Percentiles rank a stretch among this genome's conserved stretches.
Evolutionary conservation across 2,113 vertebrate genomes (phyloP).

Genomic region (Gulo gulo): DNA sequence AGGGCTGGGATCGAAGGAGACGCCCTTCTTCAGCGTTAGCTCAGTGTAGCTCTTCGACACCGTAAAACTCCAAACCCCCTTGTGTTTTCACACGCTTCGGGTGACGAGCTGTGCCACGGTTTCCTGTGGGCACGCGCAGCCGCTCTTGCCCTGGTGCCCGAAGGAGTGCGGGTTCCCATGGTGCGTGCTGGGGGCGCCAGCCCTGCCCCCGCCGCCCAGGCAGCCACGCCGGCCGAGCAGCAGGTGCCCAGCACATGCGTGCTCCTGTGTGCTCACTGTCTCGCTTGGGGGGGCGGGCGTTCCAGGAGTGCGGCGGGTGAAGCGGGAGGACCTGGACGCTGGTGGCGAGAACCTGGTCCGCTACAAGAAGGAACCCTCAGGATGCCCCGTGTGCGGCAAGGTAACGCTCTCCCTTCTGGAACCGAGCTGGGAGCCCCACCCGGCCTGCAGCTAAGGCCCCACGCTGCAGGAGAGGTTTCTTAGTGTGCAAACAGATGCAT

Average conservation of each 20-base stretch:
- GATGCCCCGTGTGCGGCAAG: conserved; percentile 97
- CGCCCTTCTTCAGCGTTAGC: accelerated
- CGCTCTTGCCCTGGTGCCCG: too few relatives aligned
- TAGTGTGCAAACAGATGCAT: accelerated
- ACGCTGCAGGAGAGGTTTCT: accelerated
- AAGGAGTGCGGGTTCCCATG: accelerated
- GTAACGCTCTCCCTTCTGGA: conserved; percentile 70
- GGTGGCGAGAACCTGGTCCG: conserved; percentile 92
- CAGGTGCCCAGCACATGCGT: neutral
- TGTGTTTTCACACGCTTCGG: accelerated
- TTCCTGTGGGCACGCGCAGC: accelerated
- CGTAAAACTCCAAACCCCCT: accelerated
- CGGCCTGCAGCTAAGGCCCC: accelerated
- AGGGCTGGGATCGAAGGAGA: accelerated
- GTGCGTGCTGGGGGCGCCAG: neutral
- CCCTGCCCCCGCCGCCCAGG: neutral
- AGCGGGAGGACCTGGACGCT: conserved; percentile 93
- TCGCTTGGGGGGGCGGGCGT: conserved; percentile 58
- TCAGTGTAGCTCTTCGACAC: accelerated
- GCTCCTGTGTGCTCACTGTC: conserved; percentile 40
- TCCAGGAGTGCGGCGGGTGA: conserved; percentile 94
- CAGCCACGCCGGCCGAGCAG: neutral
- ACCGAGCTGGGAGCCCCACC: accelerated
- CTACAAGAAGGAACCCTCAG: conserved; percentile 97
- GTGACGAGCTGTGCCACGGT: accelerated